Evolutionary conservation across 2,888 invertebrate genomes (phyloP), one percentile per base, ranked within the genome.

Genomic region (Caenorhabditis japonica): DNA sequence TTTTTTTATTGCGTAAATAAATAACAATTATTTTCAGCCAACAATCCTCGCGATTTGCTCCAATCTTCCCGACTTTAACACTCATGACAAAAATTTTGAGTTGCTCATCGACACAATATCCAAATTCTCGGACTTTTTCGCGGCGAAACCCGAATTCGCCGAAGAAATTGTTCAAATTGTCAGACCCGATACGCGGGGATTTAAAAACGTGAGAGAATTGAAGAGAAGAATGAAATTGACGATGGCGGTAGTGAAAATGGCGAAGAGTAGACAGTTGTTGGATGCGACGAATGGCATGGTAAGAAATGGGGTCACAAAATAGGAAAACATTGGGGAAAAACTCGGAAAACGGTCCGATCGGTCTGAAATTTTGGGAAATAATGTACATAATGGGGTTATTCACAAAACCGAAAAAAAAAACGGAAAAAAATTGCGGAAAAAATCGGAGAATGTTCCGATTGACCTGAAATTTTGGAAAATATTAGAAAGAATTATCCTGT

Each of bases 101-200:
- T 19, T 58, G 4, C 41, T 71, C 1, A 25, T 53, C 27, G 62
- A 71, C 12, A 58, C 62, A 15, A 8, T 71, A 2, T 39, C 17
- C n/a, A 27, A 27, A n/a, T 71, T 71, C 39, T 38, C 62, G 1
- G 38, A 41, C 21, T 23, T 34, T n/a, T 58, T 62, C 21, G 23
- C 38, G 7, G 30, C 25, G 13, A 52, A 41, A 23, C 52, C 59
- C 1, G 33, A 15, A 10, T 39, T 71, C 17, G 58, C 59, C 5
- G 71, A 62, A 17, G 68, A 58, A 52, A 68, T 68, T 38, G 52
- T 68, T n/a, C 58, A 59, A 38, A 10, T 39, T 4, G 12, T 68
- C 3, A 34, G 53, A n/a, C 66, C 66, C 8, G 66, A 66, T 17
- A 56, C 56, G 5, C 38, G 56, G 25, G 56, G 56, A 19, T 36